Base-by-base conservation (phyloP, 2,888 invertebrate genomes). In the Drosophila kambysellisi region DNA sequence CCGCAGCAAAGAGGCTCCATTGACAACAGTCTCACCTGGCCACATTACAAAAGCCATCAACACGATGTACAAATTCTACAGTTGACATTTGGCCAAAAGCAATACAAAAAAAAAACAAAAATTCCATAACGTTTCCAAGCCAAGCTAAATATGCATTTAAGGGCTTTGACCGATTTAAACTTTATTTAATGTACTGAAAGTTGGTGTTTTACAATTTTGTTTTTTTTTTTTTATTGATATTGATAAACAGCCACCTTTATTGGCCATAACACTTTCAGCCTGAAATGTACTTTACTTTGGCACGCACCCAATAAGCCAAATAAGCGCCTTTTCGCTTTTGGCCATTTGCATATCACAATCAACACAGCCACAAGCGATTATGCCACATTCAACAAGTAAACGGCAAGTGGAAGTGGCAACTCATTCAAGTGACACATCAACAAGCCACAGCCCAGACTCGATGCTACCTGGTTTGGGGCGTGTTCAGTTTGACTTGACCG, bases 401-500 rank as follows among this genome's bases (percentile, higher is more conserved):
- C 33, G 60, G 33, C 20, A 20, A 53, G n/a, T 43, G 32, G 57
- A 57, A 70, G 61, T 39, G 70, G 62, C 74, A 63, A 66, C 70
- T 78, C 76, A 78, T 66, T 69, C 46, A 46, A 48, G 70, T 74
- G 78, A 76, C 76, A 64, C 78, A 76, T 62, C 74, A 74, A 35
- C 48, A 33, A 39, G 56, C 35, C 12, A 56, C 41, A 39, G 25
- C 20, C 4, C 37, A 39, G 39, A 52, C 43, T 43, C 46, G 17
- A 30, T 11, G 7, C 57, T 43, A 35, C 41, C 25, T 25, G 2
- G 25, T 25, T 59, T 52, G 62, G 62, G 75, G 71, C 58, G 75
- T 64, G 71, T 43, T 65, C n/a, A 72, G 62, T 71, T 78, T 73
- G 67, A 70, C 46, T 80, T 79, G 80, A 68, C 79, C 76, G 69